Percentiles rank a stretch among this genome's conserved stretches.
phyloP scores from a whole-genome alignment of 2,888 invertebrate genomes.

The Nomada ferruginata region DNA sequence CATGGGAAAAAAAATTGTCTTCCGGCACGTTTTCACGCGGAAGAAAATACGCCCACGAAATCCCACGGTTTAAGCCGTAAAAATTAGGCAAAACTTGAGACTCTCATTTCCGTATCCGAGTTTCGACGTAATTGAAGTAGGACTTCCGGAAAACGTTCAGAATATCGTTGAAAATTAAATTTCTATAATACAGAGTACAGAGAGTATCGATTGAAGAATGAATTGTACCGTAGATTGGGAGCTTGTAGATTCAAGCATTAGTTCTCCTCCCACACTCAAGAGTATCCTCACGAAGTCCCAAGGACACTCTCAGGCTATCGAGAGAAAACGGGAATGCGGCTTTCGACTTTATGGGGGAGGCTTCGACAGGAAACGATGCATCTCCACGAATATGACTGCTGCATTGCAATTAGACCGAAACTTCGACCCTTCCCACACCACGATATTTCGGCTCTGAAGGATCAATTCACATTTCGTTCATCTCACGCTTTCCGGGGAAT shows the following conservation, averaged over 20 bases:
- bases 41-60: conserved; percentile 57
- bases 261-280: conserved; percentile 19
- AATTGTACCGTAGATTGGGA: too few relatives aligned
- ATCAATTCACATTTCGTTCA: conserved; percentile 26
- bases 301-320: conserved; percentile 46
- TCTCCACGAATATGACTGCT: conserved; percentile 44
- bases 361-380: conserved; percentile 57
- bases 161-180: too few relatives aligned
- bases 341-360: conserved; percentile 19
- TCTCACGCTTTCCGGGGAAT: conserved; percentile 6
- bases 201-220: too few relatives aligned
- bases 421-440: background rate
- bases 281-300: conserved; percentile 58
- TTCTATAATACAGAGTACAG: too few relatives aligned
- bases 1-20: conserved; percentile 59
- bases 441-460: conserved; percentile 5
- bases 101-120: background rate
- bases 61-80: conserved; percentile 54
- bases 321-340: conserved; percentile 12
- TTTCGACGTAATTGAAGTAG: background rate
- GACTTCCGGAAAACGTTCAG: background rate
- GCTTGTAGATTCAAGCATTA: background rate
- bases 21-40: conserved; percentile 26
- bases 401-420: conserved; percentile 55
- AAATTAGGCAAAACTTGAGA: conserved; percentile 36